Percentiles rank a stretch among this genome's conserved stretches.
Conservation (phyloP, 2,797 vertebrate genomes). For the Anguilla anguilla region DNA sequence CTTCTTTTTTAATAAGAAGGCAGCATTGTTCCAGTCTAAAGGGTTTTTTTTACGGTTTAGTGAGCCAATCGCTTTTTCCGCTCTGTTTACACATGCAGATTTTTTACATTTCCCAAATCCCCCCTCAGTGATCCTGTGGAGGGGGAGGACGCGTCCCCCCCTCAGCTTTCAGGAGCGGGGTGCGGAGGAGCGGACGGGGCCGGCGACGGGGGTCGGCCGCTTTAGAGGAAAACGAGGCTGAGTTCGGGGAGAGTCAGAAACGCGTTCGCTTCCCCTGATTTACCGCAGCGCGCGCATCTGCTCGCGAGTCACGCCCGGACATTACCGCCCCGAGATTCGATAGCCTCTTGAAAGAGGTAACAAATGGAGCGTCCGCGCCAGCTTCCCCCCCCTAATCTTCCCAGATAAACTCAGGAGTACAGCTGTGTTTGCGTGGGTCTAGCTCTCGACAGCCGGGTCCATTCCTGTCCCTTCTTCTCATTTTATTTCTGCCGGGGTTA, state of each 20-base stretch:
- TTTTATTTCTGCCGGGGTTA: neutral
- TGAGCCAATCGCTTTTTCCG: neutral
- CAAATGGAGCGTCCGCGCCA: neutral
- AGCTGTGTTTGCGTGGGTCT: neutral
- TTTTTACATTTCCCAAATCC: neutral
- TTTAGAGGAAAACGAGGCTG: neutral
- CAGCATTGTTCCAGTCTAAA: neutral
- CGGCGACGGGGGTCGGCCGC: neutral
- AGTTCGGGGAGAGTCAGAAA: neutral
- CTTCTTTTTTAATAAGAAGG: neutral
- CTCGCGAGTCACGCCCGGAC: neutral
- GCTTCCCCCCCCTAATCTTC: neutral
- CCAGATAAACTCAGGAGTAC: neutral
- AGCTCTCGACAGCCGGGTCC: neutral
- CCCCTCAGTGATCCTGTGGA: neutral
- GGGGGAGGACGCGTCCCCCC: neutral
- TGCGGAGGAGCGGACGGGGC: neutral
- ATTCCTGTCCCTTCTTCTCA: neutral
- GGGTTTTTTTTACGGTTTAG: constrained; percentile 3
- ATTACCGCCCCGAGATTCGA: neutral
- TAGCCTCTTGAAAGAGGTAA: neutral
- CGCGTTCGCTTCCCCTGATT: neutral
- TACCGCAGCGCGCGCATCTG: neutral
- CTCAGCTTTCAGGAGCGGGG: neutral
- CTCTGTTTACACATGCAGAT: neutral